Base-by-base conservation (phyloP, 2,888 invertebrate species). In the Cosmia pyralina region DNA sequence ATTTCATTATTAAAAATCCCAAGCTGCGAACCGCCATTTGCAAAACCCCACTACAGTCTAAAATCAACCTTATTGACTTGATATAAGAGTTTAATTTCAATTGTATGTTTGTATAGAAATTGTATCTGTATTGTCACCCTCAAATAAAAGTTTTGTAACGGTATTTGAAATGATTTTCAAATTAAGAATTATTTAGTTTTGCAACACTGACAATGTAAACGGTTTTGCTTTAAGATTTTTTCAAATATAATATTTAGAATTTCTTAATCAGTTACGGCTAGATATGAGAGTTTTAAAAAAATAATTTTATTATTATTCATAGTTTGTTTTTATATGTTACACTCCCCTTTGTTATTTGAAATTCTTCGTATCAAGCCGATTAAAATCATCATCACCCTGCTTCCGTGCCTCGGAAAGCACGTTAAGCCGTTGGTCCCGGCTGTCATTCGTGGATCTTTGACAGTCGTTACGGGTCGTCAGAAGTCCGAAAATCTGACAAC, bases 111-210 rank as follows among this genome's bases (percentile, higher is more conserved):
- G 1, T 63, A 8, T 17, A 22, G 15, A 63, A 52, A 52, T 50
- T 6, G 3, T 34, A 8, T n/a, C 15, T 53, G 34, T 64, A 64
- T n/a, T 74, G 71, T 72, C 41, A 72, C 59, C 48, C 62, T 79
- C 28, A 52, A 77, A 75, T 78, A 71, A 69, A 77, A 59, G 72
- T 84, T 83, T 75, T n/a, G 11, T 64, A 82, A 86, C 71, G 86
- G 78, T 81, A 3, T n/a, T 15, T 28, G 53, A 64, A 64, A 57
- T 79, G 73, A 72, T 83, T 85, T 59, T 69, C 41, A 75, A 63
- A 73, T 72, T 64, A n/a, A 6, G 34, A 63, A 67, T 73, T 75
- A 75, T 80, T 84, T 86, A 48, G 75, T 67, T 66, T 72, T 70
- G 77, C 28, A 70, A 63, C 66, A 71, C n/a, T 72, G 70, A 34